phyloP scores from a whole-genome alignment of 2,797 vertebrate species.

The Melanogrammus aeglefinus region DNA sequence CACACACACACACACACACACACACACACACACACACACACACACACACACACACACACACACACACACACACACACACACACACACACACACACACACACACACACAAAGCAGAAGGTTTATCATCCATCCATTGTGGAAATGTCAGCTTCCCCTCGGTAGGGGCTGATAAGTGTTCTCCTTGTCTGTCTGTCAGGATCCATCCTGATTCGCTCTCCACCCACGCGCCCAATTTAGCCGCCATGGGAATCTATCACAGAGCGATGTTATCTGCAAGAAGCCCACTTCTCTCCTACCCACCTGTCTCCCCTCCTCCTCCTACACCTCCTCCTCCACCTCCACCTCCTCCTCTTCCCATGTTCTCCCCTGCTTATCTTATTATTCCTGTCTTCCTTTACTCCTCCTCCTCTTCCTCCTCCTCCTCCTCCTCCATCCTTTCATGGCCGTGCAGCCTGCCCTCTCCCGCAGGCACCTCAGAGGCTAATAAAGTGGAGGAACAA shows the following conservation, averaged over 20 bases:
- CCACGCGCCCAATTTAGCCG: conserved; percentile 66
- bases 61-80: conserved; percentile 26
- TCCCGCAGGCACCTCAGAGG: conserved; percentile 51
- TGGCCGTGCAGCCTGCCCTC: conserved; percentile 22
- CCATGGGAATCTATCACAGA: conserved; percentile 60
- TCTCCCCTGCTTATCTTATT: neutral
- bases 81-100: conserved; percentile 22
- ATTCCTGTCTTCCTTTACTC: neutral
- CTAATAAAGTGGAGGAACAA: conserved; percentile 63
- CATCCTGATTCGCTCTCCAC: conserved; percentile 62
- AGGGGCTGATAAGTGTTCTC: conserved; percentile 60
- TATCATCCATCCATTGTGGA: conserved; percentile 59
- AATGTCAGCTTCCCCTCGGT: conserved; percentile 52
- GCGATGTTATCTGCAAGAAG: conserved; percentile 63
- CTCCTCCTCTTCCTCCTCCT: neutral
- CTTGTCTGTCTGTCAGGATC: conserved; percentile 62
- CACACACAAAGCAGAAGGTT: conserved; percentile 58
- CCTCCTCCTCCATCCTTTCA: neutral
- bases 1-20: conserved; percentile 25
- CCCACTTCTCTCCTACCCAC: conserved; percentile 42
- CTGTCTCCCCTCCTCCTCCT: conserved; percentile 30
- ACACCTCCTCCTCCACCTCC: neutral
- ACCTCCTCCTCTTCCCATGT: neutral
- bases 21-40: conserved; percentile 27
- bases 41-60: conserved; percentile 34